Base-by-base conservation (phyloP, 2,113 vertebrate species). In the Ceyx margarethae region DNA sequence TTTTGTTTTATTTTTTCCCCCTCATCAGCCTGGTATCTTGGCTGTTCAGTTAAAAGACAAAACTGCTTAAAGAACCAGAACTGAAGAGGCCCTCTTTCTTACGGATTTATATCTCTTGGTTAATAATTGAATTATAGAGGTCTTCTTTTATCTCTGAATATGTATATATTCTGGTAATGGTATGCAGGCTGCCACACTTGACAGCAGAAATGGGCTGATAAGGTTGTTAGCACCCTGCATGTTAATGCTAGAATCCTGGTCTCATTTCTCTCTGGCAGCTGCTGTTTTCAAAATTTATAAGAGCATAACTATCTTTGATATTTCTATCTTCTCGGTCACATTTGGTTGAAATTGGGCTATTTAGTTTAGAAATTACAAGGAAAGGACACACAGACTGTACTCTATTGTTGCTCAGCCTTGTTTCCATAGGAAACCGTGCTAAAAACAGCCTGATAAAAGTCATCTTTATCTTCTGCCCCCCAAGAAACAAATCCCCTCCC, bases 101-200 rank as follows among this genome's bases (percentile, higher is more conserved):
- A 21, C 6, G 35, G 77, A 68, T 89, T 88, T 87, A 51, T 89
- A 31, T 80, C 37, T 50, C 51, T 90, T 85, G 33, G 67, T 94
- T 93, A 92, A 87, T 91, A 92, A 94, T 92, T 94, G 58, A 94
- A 92, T 79, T 92, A 87, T 31, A 76, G 66, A 65, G 54, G 45
- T 78, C 71, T 75, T 79, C 90, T 92, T 96, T 95, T 94, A 91
- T 94, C 77, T 92, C 81, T 87, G 81, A 68, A 79, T 94, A 76
- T 94, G 66, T 48, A 65, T 85, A 40, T 79, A 57, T 85, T 65
- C 81, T 79, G 74, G 81, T 93, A 89, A 84, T 81, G 23, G 42
- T 76, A 68, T 91, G 71, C 62, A 40, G 74, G 50, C 89, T 94
- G 95, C 84, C 84, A 85, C 84, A 65, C 54, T 89, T 81, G 87